Base-by-base conservation (phyloP, 2,113 vertebrate species). In the Triplophysa siluroides region DNA sequence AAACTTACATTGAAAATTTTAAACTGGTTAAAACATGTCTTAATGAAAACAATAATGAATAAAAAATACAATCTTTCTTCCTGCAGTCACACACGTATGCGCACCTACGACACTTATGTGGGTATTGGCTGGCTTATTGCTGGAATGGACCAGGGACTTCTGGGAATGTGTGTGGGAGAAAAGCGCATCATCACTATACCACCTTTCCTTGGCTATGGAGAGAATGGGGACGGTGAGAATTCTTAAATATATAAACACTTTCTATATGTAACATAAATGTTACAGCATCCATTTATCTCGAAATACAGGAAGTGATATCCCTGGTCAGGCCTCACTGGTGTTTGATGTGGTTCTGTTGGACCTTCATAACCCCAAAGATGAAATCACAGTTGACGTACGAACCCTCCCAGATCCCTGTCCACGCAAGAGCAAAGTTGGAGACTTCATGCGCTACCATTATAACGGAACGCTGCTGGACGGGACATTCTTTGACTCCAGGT, bases 71-170 rank as follows among this genome's bases (percentile, higher is more conserved):
- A 60, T 24, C 7, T 41, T 24, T 73, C 8, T n/a, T 63, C 69
- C 24, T 78, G 62, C 21, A 99, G 98, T 88, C 96, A 98, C 83
- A 99, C 96, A 78, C 95, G 96, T 33, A 96, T 98, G 95, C 92
- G 93, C 24, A 99, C 97, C 0, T 99, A 98, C 0, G 96, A 99
- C 86, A 99, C 98, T 0, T 99, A 99, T 0, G 96, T 99, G 45
- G 98, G 97, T 14, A 99, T 99, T 24, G 97, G 97, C 7, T 99
- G 98, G 98, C 93, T 99, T 83, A 99, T 99, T 29, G 94, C 97
- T 0, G 98, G 97, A 2, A 98, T 99, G 98, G 98, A 99, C 78
- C 95, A 95, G 85, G 97, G 98, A 16, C 95, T 99, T 85, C 83
- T 99, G 90, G 98, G 96, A 62, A 99, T 98, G 96, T 99, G 97